A percentile compares a stretch with the other conserved stretches of the same genome.
Evolutionary conservation across 2,888 invertebrate genomes (phyloP).

Genomic region (Auanema freiburgensis): DNA sequence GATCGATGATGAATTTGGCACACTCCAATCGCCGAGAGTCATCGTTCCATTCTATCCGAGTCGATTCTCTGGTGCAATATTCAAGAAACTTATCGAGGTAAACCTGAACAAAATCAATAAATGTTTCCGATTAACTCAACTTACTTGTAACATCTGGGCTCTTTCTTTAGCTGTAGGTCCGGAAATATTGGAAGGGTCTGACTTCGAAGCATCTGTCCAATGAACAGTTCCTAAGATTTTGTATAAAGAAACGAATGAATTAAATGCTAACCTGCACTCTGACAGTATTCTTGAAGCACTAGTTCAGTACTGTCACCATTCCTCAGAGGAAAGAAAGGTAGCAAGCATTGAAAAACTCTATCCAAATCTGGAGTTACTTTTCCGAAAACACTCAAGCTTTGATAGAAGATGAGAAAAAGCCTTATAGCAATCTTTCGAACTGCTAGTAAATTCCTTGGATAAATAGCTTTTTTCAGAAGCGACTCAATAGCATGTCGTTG

Average conservation of each 20-base stretch:
- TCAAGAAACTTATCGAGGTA: constrained; percentile 63
- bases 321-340: constrained; percentile 59
- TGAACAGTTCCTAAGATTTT: constrained; percentile 29
- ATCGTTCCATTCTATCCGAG: constrained; percentile 61
- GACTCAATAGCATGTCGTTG: constrained; percentile 61
- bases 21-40: constrained; percentile 47
- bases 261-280: constrained; percentile 31
- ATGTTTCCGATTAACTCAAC: not conserved
- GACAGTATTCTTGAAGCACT: constrained; percentile 52
- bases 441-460: constrained; percentile 59
- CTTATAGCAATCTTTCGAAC: constrained; percentile 63
- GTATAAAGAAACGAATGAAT: not conserved
- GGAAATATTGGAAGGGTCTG: constrained; percentile 12
- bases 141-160: constrained; percentile 57
- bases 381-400: constrained; percentile 56
- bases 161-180: constrained; percentile 44
- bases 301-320: constrained; percentile 49
- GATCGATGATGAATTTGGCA: constrained; percentile 57
- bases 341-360: constrained; percentile 56
- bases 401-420: constrained; percentile 62
- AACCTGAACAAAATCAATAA: constrained; percentile 26
- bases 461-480: constrained; percentile 60
- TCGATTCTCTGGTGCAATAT: constrained; percentile 57
- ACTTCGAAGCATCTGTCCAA: constrained; percentile 29
- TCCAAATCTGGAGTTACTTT: constrained; percentile 43